Base-by-base conservation (phyloP, 2,113 vertebrate genomes). In the Xiphophorus hellerii region DNA sequence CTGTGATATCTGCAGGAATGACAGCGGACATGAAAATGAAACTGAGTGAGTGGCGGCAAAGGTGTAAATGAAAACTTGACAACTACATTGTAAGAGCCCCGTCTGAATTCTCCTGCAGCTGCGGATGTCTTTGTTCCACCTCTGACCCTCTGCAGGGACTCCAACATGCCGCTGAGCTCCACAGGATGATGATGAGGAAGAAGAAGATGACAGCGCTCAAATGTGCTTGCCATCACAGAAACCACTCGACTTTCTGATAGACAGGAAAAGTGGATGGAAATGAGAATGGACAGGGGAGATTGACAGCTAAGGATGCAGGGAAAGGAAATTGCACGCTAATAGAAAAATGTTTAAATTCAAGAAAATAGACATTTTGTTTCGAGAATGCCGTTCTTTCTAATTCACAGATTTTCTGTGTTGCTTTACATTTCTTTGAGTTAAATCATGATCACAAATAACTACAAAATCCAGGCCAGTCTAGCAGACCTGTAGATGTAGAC, bases 21-120 rank as follows among this genome's bases (percentile, higher is more conserved):
- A 77, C 72, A 62, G 73, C 68, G 61, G 62, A 85, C 75, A 78
- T 71, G 66, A 76, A 84, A 83, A 74, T 80, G 29, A 69, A 71
- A 71, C 35, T 13, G 63, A 82, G 82, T 33, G 74, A 77, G 30
- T 35, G 58, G 37, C 73, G 60, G n/a, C 48, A 29, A 76, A 81
- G 81, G 76, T 86, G 80, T 74, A 78, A 87, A 90, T 86, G 71
- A 80, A 84, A 87, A 74, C 61, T 62, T 68, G 76, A 67, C 73
- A 83, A 74, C 33, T 44, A 11, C 35, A 5, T 62, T 28, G 8
- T 69, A 42, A 63, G 66, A 35, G 14, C 71, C 67, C 48, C 58
- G 27, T 22, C 74, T 68, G 25, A 20, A 69, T 80, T 39, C 72
- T 61, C 58, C 62, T 39, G 54, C 64, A 76, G 78, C 78, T 67